A percentile compares a stretch with the other conserved stretches of the same genome.
Evolutionary conservation across 2,113 vertebrate species (phyloP).

Genomic region (Lynx canadensis): DNA sequence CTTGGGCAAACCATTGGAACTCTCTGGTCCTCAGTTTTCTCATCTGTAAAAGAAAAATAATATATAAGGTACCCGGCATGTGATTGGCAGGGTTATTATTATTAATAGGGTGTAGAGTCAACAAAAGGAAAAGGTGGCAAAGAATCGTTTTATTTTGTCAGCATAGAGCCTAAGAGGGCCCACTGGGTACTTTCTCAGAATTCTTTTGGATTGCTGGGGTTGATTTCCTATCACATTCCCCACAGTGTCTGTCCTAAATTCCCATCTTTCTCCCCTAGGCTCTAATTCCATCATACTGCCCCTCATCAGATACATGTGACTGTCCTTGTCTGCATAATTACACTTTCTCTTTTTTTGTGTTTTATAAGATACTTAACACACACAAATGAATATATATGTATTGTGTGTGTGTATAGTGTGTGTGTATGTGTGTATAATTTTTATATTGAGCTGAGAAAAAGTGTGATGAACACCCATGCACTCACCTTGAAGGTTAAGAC

Average conservation of each 20-base stretch:
- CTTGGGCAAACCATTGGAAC: not conserved
- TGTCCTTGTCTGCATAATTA: not conserved
- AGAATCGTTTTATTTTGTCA: not conserved
- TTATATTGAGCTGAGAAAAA: not conserved
- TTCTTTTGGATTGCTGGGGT: not conserved
- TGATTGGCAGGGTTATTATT: not conserved
- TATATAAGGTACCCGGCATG: not conserved
- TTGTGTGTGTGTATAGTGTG: no score
- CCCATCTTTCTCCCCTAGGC: not conserved
- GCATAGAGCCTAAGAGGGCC: not conserved
- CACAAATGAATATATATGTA: not conserved
- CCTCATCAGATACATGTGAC: not conserved
- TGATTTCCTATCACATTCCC: not conserved
- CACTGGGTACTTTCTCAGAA: not conserved
- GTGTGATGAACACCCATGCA: not conserved
- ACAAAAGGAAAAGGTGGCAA: not conserved
- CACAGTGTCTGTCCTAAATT: no score
- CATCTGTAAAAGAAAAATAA: not conserved
- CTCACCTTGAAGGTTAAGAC: not conserved
- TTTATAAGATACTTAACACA: not conserved
- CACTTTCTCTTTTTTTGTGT: not conserved
- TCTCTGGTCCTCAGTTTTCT: not conserved
- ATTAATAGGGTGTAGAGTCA: not conserved
- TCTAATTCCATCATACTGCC: not conserved
- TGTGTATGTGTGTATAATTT: not conserved